Evolutionary conservation across 2,797 vertebrate species (phyloP).

Genomic region (Sternotherus odoratus): DNA sequence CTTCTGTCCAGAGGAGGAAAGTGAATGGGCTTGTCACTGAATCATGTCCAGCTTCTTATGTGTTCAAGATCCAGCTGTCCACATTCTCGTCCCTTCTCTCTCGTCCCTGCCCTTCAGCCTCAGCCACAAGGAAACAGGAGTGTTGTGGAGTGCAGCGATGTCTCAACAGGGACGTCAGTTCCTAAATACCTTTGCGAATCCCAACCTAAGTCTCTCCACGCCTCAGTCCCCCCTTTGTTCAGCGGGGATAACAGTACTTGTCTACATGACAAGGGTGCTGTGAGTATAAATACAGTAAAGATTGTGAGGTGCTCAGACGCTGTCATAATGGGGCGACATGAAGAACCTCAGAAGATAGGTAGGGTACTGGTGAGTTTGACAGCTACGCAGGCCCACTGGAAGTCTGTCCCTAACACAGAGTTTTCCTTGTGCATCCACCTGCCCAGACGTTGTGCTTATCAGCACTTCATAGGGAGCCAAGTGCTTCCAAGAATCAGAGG

Average conservation of each 20-base stretch:
- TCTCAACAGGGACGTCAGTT: too few species aligned
- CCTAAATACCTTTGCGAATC: background rate
- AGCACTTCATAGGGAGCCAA: background rate
- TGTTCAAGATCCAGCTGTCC: background rate
- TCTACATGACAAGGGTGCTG: background rate
- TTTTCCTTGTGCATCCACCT: background rate
- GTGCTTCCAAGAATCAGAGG: background rate
- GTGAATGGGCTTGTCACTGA: background rate
- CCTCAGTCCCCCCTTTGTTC: background rate
- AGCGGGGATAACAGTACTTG: background rate
- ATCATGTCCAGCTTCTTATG: background rate
- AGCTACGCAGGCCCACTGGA: background rate
- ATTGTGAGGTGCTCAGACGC: background rate
- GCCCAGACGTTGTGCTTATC: background rate
- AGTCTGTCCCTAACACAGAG: background rate
- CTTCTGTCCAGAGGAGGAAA: background rate
- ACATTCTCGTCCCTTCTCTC: background rate
- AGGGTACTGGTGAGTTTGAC: background rate
- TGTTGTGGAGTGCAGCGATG: background rate
- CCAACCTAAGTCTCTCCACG: too few species aligned
- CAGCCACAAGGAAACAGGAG: background rate
- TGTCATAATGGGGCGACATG: background rate
- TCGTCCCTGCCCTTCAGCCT: too few species aligned
- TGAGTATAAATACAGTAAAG: background rate
- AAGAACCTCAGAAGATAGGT: background rate